Evolutionary conservation across 2,113 vertebrate species (phyloP).

Genomic region (Uropsilus gracilis): DNA sequence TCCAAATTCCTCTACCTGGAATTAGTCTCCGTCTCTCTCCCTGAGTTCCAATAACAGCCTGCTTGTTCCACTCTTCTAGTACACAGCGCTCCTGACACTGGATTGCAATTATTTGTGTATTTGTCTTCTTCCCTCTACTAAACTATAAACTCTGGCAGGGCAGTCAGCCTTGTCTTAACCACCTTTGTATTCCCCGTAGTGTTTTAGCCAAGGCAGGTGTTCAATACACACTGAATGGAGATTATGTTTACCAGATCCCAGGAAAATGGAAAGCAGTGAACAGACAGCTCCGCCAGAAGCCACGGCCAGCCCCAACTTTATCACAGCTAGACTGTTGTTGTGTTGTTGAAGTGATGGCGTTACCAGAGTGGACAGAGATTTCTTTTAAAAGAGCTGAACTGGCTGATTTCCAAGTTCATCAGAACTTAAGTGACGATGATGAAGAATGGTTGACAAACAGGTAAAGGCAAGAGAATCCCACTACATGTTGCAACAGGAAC

Average conservation of each 20-base stretch:
- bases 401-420: neutral
- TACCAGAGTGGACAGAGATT: neutral
- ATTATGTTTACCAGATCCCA: neutral
- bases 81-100: neutral
- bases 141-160: slow-evolving; percentile 27
- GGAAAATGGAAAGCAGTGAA: neutral
- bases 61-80: neutral
- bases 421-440: neutral
- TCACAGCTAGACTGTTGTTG: neutral
- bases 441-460: neutral
- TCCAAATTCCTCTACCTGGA: neutral
- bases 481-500: neutral
- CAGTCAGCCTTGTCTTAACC: slow-evolving; percentile 3
- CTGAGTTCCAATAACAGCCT: slow-evolving; percentile 3
- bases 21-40: neutral
- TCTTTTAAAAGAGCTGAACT: neutral
- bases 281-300: neutral
- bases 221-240: neutral
- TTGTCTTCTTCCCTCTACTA: slow-evolving; percentile 38
- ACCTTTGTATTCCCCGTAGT: neutral
- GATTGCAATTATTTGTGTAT: slow-evolving; percentile 44
- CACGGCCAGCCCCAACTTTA: neutral
- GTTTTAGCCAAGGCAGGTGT: neutral
- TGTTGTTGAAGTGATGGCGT: neutral
- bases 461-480: neutral